Conservation (phyloP, 2,797 vertebrate species). For the Thunnus albacares region DNA sequence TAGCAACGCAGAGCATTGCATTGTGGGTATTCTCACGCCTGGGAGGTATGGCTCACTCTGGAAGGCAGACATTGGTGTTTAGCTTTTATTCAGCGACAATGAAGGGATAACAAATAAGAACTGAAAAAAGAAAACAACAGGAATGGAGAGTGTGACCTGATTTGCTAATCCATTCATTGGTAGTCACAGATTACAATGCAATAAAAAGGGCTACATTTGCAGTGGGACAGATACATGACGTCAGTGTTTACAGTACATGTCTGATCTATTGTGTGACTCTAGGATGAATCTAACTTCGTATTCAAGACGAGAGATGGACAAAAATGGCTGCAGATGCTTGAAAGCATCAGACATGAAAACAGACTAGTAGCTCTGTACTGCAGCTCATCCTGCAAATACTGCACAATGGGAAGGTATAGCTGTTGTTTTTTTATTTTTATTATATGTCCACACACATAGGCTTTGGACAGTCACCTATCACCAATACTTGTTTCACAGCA, state of each 20-base stretch:
- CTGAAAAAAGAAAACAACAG: constrained; percentile 32
- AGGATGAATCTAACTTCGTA: constrained; percentile 7
- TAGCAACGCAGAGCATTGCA: constrained; percentile 69
- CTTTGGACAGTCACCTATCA: too few relatives aligned
- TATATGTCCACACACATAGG: too few relatives aligned
- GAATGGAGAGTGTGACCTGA: constrained; percentile 50
- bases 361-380: neutral
- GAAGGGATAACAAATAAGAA: constrained; percentile 50
- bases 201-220: constrained; percentile 48
- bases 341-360: neutral
- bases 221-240: constrained; percentile 9
- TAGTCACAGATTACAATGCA: constrained; percentile 37
- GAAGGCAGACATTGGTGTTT: constrained; percentile 47
- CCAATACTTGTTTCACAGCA: too few relatives aligned
- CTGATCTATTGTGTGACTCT: constrained; percentile 25
- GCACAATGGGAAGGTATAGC: neutral
- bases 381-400: neutral
- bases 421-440: too few relatives aligned
- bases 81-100: constrained; percentile 52
- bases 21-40: constrained; percentile 73
- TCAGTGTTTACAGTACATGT: constrained; percentile 19
- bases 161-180: constrained; percentile 63
- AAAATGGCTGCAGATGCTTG: constrained; percentile 2
- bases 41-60: constrained; percentile 57
- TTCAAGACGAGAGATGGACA: neutral